phyloP scores from a whole-genome alignment of 2,113 vertebrate genomes.

The Anser cygnoides region DNA sequence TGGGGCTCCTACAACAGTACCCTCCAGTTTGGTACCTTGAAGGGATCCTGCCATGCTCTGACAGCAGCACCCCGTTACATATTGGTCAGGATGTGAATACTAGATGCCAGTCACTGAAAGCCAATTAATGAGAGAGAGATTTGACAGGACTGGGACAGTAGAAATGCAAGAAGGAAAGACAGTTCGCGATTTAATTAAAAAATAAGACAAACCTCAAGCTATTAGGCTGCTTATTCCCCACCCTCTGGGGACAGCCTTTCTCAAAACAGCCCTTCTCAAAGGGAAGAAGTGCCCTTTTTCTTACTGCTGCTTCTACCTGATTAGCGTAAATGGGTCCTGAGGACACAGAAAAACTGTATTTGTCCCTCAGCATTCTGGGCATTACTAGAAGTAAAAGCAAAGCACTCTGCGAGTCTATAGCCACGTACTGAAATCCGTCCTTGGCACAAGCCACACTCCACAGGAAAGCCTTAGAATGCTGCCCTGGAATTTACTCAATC shows the following conservation, averaged over 20 bases:
- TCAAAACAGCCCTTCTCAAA: neutral
- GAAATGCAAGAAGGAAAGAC: neutral
- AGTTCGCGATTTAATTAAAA: neutral
- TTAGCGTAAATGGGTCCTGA: neutral
- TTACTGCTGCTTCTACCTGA: neutral
- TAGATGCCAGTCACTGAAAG: neutral
- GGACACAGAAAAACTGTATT: neutral
- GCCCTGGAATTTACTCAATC: neutral
- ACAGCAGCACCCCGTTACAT: neutral
- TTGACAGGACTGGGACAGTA: neutral
- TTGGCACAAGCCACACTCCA: neutral
- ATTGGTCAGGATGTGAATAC: neutral
- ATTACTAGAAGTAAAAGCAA: neutral
- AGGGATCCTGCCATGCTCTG: neutral
- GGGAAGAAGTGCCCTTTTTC: neutral
- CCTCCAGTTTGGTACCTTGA: neutral
- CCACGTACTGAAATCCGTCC: neutral
- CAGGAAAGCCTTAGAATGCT: neutral
- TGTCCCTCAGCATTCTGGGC: accelerated
- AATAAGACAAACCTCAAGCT: neutral
- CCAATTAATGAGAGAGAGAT: neutral
- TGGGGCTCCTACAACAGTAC: neutral
- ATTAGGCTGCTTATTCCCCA: neutral
- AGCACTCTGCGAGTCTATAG: neutral
- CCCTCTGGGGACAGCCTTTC: neutral